Base-by-base conservation (phyloP, 2,888 invertebrate genomes). In the Heterodera filipjevi region DNA sequence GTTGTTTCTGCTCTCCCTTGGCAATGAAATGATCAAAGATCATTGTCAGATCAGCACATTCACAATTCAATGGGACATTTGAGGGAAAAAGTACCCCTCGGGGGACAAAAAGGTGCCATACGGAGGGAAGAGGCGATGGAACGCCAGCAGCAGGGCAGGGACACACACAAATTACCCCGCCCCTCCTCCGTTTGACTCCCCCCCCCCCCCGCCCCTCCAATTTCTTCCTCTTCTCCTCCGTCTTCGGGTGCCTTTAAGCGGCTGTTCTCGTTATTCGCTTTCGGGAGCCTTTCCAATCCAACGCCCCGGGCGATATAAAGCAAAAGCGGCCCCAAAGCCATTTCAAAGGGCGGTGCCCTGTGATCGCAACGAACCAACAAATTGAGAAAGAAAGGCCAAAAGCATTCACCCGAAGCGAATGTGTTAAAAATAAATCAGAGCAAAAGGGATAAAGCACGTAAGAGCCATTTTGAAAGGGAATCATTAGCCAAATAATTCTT, bases 271-370 rank as follows among this genome's bases (percentile, higher is more conserved):
- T n/a, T 12, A n/a, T n/a, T 53, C 27, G 59, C 59, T 12, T n/a
- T 27, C 16, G 49, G 16, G 12, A 59, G 27, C 59, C 22, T 59
- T 59, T 59, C 59, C 59, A 59, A 59, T n/a, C 59, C 59, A 27
- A 59, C 59, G 59, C 59, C 27, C 59, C 59, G 27, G 59, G 59
- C 59, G 59, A 59, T 59, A 59, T 59, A 59, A 59, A 22, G 59
- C 59, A 27, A 59, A 59, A 59, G 27, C 27, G n/a, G 27, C n/a
- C 49, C 3, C 49, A 49, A 19, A 27, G n/a, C n/a, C 27, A 59
- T 59, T 59, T 59, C 8, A 10, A 39, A 39, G 6, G 39, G 39
- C 39, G n/a, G n/a, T 53, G 53, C 59, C 27, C 59, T 8, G 22
- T 59, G 59, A 59, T 59, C 59, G n/a, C 59, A n/a, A n/a, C n/a